Percentiles rank a stretch among this genome's conserved stretches.
These are phyloP conservation scores for Antheraea mylitta DNA, from an alignment of 1,140 invertebrate species.

Conservation along the genomic window DNA sequence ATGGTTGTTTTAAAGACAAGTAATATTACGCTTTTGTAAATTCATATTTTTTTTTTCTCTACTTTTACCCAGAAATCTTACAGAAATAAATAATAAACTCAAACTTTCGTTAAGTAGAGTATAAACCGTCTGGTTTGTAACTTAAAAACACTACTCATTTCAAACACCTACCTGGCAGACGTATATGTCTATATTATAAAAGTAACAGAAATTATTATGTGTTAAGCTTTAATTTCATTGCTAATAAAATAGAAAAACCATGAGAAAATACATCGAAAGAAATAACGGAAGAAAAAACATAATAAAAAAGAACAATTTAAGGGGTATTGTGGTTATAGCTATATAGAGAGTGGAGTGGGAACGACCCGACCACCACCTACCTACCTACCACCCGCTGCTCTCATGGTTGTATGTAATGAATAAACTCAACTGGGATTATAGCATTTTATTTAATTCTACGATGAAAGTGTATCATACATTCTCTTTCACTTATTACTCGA, in stretches of 20 bases:
- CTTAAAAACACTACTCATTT: too few species aligned
- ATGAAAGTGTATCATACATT: slow-evolving; percentile 59
- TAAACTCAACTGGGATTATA: slow-evolving; percentile 66
- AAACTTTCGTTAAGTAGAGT: too few species aligned
- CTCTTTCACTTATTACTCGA: background rate
- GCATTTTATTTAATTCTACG: slow-evolving; percentile 69
- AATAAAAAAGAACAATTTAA: slow-evolving; percentile 79
- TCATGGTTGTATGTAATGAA: slow-evolving; percentile 70
- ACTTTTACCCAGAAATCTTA: too few species aligned
- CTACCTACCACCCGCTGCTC: slow-evolving; percentile 13
- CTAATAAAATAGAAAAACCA: slow-evolving; percentile 75
- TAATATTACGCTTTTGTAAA: too few species aligned
- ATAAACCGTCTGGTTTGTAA: too few species aligned
- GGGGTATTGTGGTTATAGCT: slow-evolving; percentile 78
- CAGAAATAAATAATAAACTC: too few species aligned
- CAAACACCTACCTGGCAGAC: too few species aligned
- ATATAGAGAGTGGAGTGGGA: slow-evolving; percentile 66
- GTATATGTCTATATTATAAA: too few species aligned
- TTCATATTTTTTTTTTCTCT: too few species aligned
- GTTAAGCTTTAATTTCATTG: background rate
- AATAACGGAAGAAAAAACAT: slow-evolving; percentile 71
- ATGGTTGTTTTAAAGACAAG: too few species aligned
- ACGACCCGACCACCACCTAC: slow-evolving; percentile 17
- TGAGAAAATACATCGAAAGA: slow-evolving; percentile 76
- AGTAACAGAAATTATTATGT: too few species aligned